Base-by-base conservation (phyloP, 2,888 invertebrate species). In the Drosophila nr. perissopoda region DNA sequence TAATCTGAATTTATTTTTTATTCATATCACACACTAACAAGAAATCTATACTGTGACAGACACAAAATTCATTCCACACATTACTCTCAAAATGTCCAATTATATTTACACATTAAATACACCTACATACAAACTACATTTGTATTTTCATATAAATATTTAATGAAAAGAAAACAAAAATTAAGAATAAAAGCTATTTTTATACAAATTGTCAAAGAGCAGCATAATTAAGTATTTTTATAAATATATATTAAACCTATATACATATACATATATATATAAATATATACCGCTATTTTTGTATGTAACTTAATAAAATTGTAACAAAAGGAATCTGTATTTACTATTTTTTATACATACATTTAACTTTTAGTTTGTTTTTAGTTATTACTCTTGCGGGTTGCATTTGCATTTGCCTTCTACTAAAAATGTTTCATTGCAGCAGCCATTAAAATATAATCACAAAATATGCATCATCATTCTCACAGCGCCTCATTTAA, bases 301-400 rank as follows among this genome's bases (percentile, higher is more conserved):
- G 78, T 85, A 84, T 78, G 89, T 82, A 89, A 90, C 81, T 89
- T 74, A 89, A 90, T 90, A 89, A 89, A 89, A 75, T 69, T 85
- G 78, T 71, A 85, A 76, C 61, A 83, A 76, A 83, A 83, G 74
- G 36, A 72, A 83, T 62, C 60, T 76, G 90, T 89, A 80, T 53
- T 29, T 42, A 31, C 42, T 42, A 36, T 42, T 29, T 18, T 21
- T 21, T 31, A 34, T 29, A 25, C 16, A 18, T 21, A 38, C 13
- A 31, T 21, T 33, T 48, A 25, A n/a, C 13, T 42, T 52, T 38
- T 34, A 31, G 27, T 62, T 49, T 31, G 36, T 45, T 70, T 66
- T 73, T 56, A 57, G 60, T 69, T 64, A 51, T 57, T 33, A 59
- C 57, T 54, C 68, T 48, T 70, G 38, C 57, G 66, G 71, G 80